These are phyloP conservation scores for Pomacea canaliculata DNA, from an alignment of 2,888 invertebrate species.

Conservation along the genomic window DNA sequence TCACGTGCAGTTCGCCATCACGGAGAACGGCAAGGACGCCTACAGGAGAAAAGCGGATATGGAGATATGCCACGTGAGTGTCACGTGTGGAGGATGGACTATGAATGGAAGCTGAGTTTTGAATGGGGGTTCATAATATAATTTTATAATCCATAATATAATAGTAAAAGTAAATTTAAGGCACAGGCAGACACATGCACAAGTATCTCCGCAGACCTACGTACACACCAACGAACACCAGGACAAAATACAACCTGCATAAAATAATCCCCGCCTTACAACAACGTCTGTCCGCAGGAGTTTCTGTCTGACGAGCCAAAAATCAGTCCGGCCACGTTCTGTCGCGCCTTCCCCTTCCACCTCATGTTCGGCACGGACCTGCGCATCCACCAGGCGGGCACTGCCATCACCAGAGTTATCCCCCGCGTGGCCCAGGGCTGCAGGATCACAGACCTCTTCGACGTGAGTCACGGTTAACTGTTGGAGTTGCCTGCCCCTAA, in stretches of 20 bases:
- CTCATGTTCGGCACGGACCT: slow-evolving; percentile 92
- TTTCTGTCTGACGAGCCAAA: slow-evolving; percentile 48
- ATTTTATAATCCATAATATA: too few species aligned
- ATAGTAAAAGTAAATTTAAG: too few species aligned
- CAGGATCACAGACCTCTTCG: slow-evolving; percentile 45
- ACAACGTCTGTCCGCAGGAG: slow-evolving; percentile 25
- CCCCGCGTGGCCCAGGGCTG: slow-evolving; percentile 42
- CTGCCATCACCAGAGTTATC: slow-evolving; percentile 84
- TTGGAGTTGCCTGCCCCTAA: neutral
- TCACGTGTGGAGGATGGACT: too few species aligned
- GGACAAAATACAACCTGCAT: too few species aligned
- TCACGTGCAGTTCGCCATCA: slow-evolving; percentile 76
- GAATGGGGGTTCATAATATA: too few species aligned
- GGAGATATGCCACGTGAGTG: slow-evolving; percentile 26
- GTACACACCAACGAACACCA: too few species aligned
- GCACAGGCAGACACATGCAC: too few species aligned
- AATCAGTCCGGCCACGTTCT: slow-evolving; percentile 61
- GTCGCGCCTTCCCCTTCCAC: slow-evolving; percentile 93
- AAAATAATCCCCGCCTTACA: neutral
- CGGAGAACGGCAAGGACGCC: slow-evolving; percentile 39
- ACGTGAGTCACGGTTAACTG: slow-evolving; percentile 1
- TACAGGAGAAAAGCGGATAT: slow-evolving; percentile 25
- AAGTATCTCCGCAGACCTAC: too few species aligned
- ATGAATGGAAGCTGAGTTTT: too few species aligned
- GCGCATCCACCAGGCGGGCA: slow-evolving; percentile 89